Base-by-base conservation (phyloP, 35 echinoderm and acorn worm genomes). In the Apostichopus japonicus region DNA sequence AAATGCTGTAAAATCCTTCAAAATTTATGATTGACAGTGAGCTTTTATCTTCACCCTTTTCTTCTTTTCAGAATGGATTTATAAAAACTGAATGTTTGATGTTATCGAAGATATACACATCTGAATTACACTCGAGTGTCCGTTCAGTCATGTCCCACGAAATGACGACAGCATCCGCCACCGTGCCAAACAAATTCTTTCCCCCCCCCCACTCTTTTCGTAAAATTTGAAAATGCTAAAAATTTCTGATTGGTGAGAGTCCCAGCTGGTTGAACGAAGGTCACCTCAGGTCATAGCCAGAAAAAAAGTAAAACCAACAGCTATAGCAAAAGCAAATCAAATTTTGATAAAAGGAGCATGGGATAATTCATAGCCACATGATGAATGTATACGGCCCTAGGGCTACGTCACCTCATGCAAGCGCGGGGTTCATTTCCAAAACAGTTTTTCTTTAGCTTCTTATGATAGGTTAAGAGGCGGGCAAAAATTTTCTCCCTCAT, bases 261-360 rank as follows among this genome's bases (percentile, higher is more conserved):
- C 81, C 81, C 81, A 84, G 81, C 81, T 84, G 81, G 81, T 84
- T 84, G 81, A 84, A 84, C 56, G 81, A 75, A 75, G 81, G 81
- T 84, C 81, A 84, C 21, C 81, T 57, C 81, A 84, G 81, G 81
- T 84, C 81, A 84, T 58, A 84, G 81, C 81, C 10, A 57, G 81
- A 55, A 84, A 84, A 84, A 54, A 11, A 44, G 33, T 44, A 44
- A 84, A 84, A 84, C 81, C 81, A 84, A 84, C 81, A 84, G 53
- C 81, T 84, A 84, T 58, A 84, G 54, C 16, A 84, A 44, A 57
- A 58, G 11, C 56, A 84, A 84, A 84, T 84, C 81, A 84, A 57
- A 84, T 84, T 84, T 84, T 84, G 81, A 84, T 84, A 84, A 84
- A 84, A 84, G 81, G 81, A 84, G 81, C 81, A 84, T 84, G 16